phyloP scores from a whole-genome alignment of 1,140 invertebrate species.

The Tyrophagus putrescentiae region DNA sequence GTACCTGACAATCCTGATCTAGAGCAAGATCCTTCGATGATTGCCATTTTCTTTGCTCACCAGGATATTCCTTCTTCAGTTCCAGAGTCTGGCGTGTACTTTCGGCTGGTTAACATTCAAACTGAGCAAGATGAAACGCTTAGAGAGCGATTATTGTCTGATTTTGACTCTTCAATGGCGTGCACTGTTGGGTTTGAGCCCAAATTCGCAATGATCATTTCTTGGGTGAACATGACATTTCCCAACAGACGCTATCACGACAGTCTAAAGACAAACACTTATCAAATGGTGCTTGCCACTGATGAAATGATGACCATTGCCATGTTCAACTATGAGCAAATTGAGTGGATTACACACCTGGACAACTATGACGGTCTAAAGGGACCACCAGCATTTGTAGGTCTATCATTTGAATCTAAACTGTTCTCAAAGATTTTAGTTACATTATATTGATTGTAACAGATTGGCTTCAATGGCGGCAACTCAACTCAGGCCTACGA shows the following conservation, averaged over 20 bases:
- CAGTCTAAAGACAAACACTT: slow-evolving; percentile 65
- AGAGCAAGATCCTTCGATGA: slow-evolving; percentile 74
- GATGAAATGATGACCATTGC: slow-evolving; percentile 84
- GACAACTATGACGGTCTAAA: slow-evolving; percentile 59
- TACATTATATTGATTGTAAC: not conserved
- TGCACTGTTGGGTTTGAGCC: slow-evolving; percentile 71
- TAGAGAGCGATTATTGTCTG: slow-evolving; percentile 66
- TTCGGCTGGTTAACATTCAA: slow-evolving; percentile 36
- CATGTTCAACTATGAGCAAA: slow-evolving; percentile 78
- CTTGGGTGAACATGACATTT: slow-evolving; percentile 89
- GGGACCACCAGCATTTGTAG: slow-evolving; percentile 68
- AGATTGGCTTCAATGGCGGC: slow-evolving; percentile 76
- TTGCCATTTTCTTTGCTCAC: slow-evolving; percentile 78
- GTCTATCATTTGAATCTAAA: slow-evolving; percentile 28
- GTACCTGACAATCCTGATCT: slow-evolving; percentile 59
- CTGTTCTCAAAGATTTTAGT: not conserved
- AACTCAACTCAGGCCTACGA: slow-evolving; percentile 81
- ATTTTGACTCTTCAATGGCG: slow-evolving; percentile 72
- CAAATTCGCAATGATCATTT: slow-evolving; percentile 71
- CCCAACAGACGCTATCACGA: slow-evolving; percentile 57
- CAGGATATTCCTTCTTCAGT: slow-evolving; percentile 45
- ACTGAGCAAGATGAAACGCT: slow-evolving; percentile 46
- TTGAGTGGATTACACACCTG: slow-evolving; percentile 78
- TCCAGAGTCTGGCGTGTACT: slow-evolving; percentile 49
- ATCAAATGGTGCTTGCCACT: slow-evolving; percentile 78